A percentile compares a stretch with the other conserved stretches of the same genome.
Conservation (phyloP, 2,113 vertebrate species). For the Origma solitaria region DNA sequence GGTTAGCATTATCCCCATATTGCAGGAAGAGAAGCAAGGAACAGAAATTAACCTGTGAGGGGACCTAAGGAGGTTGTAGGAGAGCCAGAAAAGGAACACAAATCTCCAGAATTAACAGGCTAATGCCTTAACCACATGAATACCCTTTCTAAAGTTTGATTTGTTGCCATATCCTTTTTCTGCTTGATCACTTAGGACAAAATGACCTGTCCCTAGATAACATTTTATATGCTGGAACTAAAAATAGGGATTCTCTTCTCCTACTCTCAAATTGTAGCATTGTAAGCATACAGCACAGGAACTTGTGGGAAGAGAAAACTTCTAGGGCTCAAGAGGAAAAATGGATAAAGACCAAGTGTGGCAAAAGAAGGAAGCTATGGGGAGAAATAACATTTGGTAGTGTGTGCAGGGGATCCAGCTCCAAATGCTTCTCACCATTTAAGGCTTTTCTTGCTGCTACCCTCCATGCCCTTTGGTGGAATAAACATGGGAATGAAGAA, state of each 20-base stretch:
- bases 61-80: not conserved
- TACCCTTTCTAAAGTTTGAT: slow-evolving; percentile 51
- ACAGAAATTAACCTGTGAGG: slow-evolving; percentile 13
- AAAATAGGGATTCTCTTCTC: slow-evolving; percentile 43
- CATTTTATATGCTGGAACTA: slow-evolving; percentile 32
- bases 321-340: slow-evolving; percentile 39
- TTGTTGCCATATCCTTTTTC: slow-evolving; percentile 36
- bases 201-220: slow-evolving; percentile 44
- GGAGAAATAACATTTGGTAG: not conserved
- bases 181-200: slow-evolving; percentile 49
- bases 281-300: not conserved
- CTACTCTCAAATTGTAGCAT: slow-evolving; percentile 34
- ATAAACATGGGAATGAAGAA: not conserved
- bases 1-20: not conserved
- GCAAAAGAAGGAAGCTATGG: not conserved
- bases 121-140: slow-evolving; percentile 50
- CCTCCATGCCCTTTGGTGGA: not conserved
- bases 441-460: not conserved
- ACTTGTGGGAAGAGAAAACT: slow-evolving; percentile 1
- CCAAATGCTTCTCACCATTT: not conserved
- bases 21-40: not conserved
- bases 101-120: not conserved
- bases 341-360: not conserved
- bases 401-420: not conserved
- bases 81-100: not conserved